A percentile compares a stretch with the other conserved stretches of the same genome.
Evolutionary conservation across 1,140 invertebrate species (phyloP).

Genomic region (Brachionus rotundiformis): DNA sequence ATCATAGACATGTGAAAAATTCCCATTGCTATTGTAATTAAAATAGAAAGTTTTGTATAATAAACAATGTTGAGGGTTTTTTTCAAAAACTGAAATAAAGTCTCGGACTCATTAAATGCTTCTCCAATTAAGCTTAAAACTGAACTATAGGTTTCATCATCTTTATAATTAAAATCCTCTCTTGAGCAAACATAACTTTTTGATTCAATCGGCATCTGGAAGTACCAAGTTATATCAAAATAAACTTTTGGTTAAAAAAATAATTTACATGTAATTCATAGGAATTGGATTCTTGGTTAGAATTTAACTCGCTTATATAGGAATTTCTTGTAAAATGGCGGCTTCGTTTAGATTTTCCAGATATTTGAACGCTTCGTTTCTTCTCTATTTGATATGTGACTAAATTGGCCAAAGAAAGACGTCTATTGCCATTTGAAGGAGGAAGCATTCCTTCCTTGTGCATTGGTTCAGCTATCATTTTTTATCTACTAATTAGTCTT

Average conservation of each 20-base stretch:
- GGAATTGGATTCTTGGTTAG: neutral
- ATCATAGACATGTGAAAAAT: constrained; percentile 35
- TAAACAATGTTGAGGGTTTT: constrained; percentile 74
- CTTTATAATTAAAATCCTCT: constrained; percentile 55
- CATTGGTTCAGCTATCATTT: neutral
- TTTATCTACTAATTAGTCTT: neutral
- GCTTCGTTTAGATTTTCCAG: neutral
- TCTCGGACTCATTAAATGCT: constrained; percentile 75
- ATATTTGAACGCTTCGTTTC: constrained; percentile 22
- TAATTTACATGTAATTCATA: neutral
- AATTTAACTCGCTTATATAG: neutral
- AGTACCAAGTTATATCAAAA: neutral
- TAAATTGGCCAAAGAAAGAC: constrained; percentile 5
- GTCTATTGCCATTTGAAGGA: neutral
- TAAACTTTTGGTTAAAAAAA: neutral
- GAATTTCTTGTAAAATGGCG: neutral
- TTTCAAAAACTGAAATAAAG: constrained; percentile 75
- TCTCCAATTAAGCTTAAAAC: constrained; percentile 78
- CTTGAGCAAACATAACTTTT: neutral
- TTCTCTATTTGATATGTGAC: constrained; percentile 29
- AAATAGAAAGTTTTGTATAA: constrained; percentile 66
- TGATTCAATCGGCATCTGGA: neutral
- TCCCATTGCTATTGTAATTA: neutral
- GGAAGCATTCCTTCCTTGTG: neutral
- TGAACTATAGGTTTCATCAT: constrained; percentile 73